Evolutionary conservation across 1,140 invertebrate genomes (phyloP), one percentile per base, ranked within the genome.

Genomic region (Marisa cornuarietis): DNA sequence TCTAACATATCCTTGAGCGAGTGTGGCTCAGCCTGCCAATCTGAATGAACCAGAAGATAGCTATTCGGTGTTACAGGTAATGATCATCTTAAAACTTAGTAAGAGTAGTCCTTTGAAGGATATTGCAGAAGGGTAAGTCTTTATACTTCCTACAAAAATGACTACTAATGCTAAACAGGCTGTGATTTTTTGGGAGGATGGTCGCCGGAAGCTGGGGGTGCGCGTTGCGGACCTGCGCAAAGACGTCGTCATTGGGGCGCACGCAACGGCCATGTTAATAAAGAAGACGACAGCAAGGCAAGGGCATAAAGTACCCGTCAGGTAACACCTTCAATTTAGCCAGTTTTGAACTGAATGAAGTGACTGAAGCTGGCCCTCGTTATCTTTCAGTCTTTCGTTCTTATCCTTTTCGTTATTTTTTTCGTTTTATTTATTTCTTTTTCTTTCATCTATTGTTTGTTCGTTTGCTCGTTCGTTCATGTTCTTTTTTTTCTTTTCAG

Each of bases 251-350:
- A 85, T 88, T 18, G 83, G 85, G 16, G 86, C 85, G 10, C 95
- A 94, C 73, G 94, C 99, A 1, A 90, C 96, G 71, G 97, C 97
- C 1, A 95, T 98, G 89, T 90, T 99, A 58, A 97, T 99, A 63
- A 93, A 94, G 68, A 88, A 87, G 71, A 80, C 74, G 8, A 65
- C 62, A 20, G 62, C 11, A 8, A 76, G 63, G 31, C 20, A 31
- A n/a, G 76, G 76, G 22, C 76, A 77, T 42, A 77, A 54, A 49
- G 76, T 77, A n/a, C 76, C 76, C 6, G 76, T 77, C 76, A 77
- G 76, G 76, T 77, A 42, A 31, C 22, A 1, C 1, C 7, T 22
- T 1, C 10, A 16, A 31, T 6, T n/a, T n/a, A 0, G 10, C 22
- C 65, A 18, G 13, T 18, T 24, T 14, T 9, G 13, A 13, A 1